These are phyloP conservation scores for Mionectes macconnelli DNA, from an alignment of 2,113 vertebrate genomes.

Conservation along the genomic window DNA sequence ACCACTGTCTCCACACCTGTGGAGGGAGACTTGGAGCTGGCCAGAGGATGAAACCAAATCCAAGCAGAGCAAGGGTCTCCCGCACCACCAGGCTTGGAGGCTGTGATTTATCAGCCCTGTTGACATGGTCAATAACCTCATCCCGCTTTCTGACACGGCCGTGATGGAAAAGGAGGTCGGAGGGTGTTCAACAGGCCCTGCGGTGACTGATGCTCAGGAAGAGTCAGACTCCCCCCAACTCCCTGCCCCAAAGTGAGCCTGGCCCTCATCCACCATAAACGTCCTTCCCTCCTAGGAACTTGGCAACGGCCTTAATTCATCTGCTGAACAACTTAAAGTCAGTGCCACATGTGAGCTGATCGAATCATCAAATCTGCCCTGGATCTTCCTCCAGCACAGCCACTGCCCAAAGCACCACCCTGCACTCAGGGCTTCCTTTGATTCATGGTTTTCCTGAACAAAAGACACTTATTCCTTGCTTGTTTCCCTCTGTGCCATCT, in stretches of 20 bases:
- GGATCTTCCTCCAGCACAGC: not conserved
- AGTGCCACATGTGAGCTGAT: not conserved
- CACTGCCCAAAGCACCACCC: not conserved
- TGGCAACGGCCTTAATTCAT: constrained; percentile 10
- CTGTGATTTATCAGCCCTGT: not conserved
- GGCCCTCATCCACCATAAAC: not conserved
- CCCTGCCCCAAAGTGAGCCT: accelerated
- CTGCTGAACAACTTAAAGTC: constrained; percentile 46
- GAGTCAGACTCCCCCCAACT: not conserved
- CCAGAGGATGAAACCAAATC: not conserved
- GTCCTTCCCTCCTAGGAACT: not conserved
- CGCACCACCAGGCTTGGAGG: not conserved
- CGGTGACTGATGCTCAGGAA: not conserved
- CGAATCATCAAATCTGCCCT: not conserved
- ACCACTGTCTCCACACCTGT: not conserved
- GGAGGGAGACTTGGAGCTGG: not conserved
- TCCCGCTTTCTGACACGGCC: not conserved
- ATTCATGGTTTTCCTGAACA: not conserved
- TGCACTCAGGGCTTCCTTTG: not conserved
- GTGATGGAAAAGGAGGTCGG: not conserved
- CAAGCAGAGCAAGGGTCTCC: accelerated
- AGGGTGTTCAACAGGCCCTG: not conserved
- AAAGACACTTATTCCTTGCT: not conserved
- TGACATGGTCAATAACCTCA: not conserved
- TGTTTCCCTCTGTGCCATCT: not conserved